Base-by-base conservation (phyloP, 2,888 invertebrate genomes). In the Volucella zonaria region DNA sequence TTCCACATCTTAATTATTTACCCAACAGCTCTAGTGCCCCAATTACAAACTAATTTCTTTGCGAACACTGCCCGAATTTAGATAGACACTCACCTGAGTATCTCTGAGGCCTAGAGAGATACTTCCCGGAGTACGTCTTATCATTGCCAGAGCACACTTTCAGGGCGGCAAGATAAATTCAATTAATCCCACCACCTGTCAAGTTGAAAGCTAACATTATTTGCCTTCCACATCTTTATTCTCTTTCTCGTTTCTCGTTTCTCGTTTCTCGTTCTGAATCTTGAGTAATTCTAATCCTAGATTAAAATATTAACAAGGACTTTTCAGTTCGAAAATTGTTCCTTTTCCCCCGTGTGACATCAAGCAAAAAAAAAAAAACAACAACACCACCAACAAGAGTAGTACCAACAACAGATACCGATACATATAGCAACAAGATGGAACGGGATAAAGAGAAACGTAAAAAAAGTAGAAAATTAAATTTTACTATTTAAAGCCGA, bases 241-340 rank as follows among this genome's bases (percentile, higher is more conserved):
- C 18, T 23, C 18, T 54, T 59, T 38, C n/a, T n/a, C n/a, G n/a
- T n/a, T n/a, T n/a, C n/a, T n/a, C n/a, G n/a, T n/a, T n/a, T n/a
- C 64, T 45, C 11, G 42, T 8, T 61, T 15, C 11, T 10, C 38
- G 8, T 51, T 52, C 45, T 18, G 11, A 42, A 42, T 42, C 23
- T 15, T 10, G 49, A 47, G 58, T 59, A 66, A 73, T 73, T 81
- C 67, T 73, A 77, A 85, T 73, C 77, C 73, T 31, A 59, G 85
- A 81, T 85, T 81, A 85, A 85, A 85, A 81, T 85, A 81, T 85
- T 85, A 85, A 85, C 85, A 81, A 85, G 73, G 77, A 59, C 77
- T 85, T 82, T 67, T 43, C 52, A 80, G 64, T 73, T 61, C 40
- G 49, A 59, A 58, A 61, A 38, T 54, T 18, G 38, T 54, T 52